Conservation (phyloP, 2,113 vertebrate species). For the Seriola rivoliana region DNA sequence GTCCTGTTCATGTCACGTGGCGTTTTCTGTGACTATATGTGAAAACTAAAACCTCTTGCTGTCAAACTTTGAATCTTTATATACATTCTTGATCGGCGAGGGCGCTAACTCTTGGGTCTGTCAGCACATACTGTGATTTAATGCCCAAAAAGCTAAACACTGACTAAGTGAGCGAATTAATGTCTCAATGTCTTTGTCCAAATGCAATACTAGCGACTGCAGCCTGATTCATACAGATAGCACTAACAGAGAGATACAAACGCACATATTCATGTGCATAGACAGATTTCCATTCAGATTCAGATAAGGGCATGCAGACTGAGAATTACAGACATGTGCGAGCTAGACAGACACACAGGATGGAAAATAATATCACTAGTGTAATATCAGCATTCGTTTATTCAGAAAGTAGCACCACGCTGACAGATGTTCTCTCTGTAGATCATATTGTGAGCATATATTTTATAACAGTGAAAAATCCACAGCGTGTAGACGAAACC, state of each 20-base stretch:
- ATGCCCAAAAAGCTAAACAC: not conserved
- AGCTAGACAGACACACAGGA: not conserved
- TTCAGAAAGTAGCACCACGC: not conserved
- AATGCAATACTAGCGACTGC: not conserved
- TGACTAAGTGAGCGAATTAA: not conserved
- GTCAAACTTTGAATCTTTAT: too few species aligned
- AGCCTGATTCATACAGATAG: slow-evolving; percentile 20
- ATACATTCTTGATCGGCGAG: too few species aligned
- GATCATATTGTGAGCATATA: not conserved
- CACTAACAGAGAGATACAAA: slow-evolving; percentile 12
- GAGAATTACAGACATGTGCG: not conserved
- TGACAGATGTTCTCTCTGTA: not conserved
- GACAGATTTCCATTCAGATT: not conserved
- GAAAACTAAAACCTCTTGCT: too few species aligned
- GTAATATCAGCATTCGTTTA: not conserved
- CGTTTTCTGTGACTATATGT: not conserved
- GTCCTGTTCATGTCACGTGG: not conserved
- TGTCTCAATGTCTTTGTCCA: not conserved
- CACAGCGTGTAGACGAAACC: not conserved
- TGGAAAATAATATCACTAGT: slow-evolving; percentile 7
- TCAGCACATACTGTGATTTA: not conserved
- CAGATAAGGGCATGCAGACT: not conserved
- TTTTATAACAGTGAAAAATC: not conserved
- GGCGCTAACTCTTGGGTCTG: not conserved
- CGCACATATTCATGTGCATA: slow-evolving; percentile 14